A percentile compares a stretch with the other conserved stretches of the same genome.
Conservation (phyloP, 2,113 vertebrate genomes). For the Chaetodon auriga region DNA sequence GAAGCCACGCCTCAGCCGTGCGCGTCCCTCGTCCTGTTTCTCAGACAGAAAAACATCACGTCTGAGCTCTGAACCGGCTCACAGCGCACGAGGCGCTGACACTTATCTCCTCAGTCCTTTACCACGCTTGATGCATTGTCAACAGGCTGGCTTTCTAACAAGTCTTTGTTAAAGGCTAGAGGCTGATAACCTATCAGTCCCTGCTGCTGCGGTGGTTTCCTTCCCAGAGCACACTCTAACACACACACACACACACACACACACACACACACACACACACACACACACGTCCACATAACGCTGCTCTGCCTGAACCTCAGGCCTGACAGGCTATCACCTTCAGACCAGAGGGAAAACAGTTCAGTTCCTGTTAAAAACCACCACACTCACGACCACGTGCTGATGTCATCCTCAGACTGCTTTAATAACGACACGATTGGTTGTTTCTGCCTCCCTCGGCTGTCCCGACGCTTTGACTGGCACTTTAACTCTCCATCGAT, state of each 20-base stretch:
- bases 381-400: slow-evolving; percentile 11
- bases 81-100: background rate
- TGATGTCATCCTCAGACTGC: slow-evolving; percentile 34
- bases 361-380: slow-evolving; percentile 12
- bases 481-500: slow-evolving; percentile 31
- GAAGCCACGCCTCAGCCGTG: slow-evolving; percentile 29
- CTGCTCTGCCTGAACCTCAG: slow-evolving; percentile 19
- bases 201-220: slow-evolving; percentile 66
- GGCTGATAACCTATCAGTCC: slow-evolving; percentile 74
- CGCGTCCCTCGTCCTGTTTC: background rate
- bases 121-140: slow-evolving; percentile 57
- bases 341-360: slow-evolving; percentile 19
- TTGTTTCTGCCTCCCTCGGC: background rate
- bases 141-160: slow-evolving; percentile 58
- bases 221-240: slow-evolving; percentile 33
- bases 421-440: background rate
- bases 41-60: slow-evolving; percentile 13
- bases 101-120: slow-evolving; percentile 44
- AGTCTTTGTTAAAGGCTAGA: slow-evolving; percentile 55
- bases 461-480: slow-evolving; percentile 21
- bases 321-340: slow-evolving; percentile 31
- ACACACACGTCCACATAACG: slow-evolving; percentile 19
- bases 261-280: background rate
- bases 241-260: slow-evolving; percentile 20
- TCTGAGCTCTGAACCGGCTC: slow-evolving; percentile 9